Base-by-base conservation (phyloP, 2,888 invertebrate species). In the Calameuta filiformis region DNA sequence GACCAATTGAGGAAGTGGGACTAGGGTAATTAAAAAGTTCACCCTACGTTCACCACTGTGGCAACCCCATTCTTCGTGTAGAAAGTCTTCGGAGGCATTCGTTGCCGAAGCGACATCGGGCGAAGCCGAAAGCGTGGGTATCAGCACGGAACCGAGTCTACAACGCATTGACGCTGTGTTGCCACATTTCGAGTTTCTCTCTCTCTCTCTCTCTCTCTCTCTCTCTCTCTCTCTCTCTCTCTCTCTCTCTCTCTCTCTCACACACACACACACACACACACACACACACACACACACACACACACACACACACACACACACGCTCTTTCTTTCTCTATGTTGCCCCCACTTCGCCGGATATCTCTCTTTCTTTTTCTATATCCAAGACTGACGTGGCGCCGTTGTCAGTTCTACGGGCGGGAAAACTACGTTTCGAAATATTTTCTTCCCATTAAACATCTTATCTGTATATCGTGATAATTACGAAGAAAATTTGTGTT, bases 131-230 rank as follows among this genome's bases (percentile, higher is more conserved):
- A 91, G 91, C 92, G 92, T 92, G 92, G 91, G 91, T 92, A 92
- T 92, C 91, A 91, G 92, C 91, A 92, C 92, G 92, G 92, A 92
- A 92, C 92, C 90, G 89, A 89, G 86, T 87, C 88, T 87, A 88
- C 89, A 83, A 86, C 83, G 86, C 87, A 86, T 87, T 83, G 77
- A 68, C 73, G 89, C 92, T 85, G 79, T 81, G 91, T 91, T 92
- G 92, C 91, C 92, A 89, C 88, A 86, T 91, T 90, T 90, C 90
- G 89, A 89, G 88, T 87, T 86, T 88, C 85, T 83, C 77, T 80
- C 81, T 76, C 82, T 79, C 83, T 69, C 80, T 81, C 15, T 37
- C 30, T 56, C 12, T 37, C 73, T 37, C 68, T 77, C 68, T 69
- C 77, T 68, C 69, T 69, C 76, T 79, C 77, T 37, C 81, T 75